phyloP scores from a whole-genome alignment of 2,113 vertebrate genomes.

The Chelonoidis abingdonii region DNA sequence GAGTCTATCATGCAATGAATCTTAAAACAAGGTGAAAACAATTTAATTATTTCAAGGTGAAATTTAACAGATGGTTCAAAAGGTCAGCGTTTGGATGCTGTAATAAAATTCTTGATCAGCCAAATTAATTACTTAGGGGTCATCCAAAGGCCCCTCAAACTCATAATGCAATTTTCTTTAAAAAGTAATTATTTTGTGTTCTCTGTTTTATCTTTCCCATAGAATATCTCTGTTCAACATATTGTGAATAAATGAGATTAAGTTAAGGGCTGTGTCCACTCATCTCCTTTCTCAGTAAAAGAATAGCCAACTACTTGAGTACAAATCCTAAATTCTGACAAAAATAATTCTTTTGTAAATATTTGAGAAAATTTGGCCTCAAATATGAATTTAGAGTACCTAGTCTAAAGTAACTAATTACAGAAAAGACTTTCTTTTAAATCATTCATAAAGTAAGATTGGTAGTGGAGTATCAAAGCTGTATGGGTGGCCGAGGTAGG shows the following conservation, averaged over 20 bases:
- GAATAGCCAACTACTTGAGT: background rate
- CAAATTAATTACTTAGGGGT: background rate
- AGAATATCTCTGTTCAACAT: background rate
- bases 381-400: background rate
- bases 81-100: background rate
- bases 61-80: background rate
- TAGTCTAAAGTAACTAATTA: background rate
- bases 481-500: background rate
- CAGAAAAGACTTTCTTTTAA: background rate
- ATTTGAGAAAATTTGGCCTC: background rate
- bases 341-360: background rate
- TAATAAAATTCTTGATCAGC: background rate
- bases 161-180: background rate
- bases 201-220: background rate
- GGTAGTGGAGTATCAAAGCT: background rate
- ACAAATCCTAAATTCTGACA: too few relatives aligned
- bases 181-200: background rate
- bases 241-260: background rate
- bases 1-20: background rate
- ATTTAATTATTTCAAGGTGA: background rate
- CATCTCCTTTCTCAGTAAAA: background rate
- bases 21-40: background rate
- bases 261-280: background rate
- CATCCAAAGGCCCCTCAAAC: background rate
- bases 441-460: background rate